phyloP scores from a whole-genome alignment of 2,888 invertebrate genomes.

The Hypena proboscidalis region DNA sequence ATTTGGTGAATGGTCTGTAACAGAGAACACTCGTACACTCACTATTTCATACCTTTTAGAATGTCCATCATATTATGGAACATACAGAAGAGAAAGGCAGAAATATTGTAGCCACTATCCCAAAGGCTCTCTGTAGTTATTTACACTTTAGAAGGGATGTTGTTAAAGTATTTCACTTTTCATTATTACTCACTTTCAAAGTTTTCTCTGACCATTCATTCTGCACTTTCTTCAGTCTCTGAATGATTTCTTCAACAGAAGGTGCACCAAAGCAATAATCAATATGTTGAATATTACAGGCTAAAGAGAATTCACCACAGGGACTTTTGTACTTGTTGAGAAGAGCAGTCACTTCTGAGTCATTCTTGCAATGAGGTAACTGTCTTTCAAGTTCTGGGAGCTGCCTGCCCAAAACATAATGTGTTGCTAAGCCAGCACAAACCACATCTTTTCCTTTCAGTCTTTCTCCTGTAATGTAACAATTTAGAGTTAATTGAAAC shows the following conservation, averaged over 20 bases:
- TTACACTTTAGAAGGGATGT: no score
- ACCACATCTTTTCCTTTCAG: conserved; percentile 91
- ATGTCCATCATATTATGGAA: no score
- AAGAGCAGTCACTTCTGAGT: conserved; percentile 80
- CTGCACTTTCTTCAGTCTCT: conserved; percentile 89
- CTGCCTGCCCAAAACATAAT: conserved; percentile 89
- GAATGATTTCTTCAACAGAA: conserved; percentile 92
- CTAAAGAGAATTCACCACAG: conserved; percentile 88
- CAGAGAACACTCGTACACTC: neutral
- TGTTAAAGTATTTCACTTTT: no score
- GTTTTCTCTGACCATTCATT: conserved; percentile 93
- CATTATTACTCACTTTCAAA: conserved; percentile 79
- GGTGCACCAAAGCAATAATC: conserved; percentile 91
- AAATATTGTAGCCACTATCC: no score
- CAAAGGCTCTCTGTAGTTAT: no score
- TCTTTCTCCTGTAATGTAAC: conserved; percentile 73
- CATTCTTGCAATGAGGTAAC: conserved; percentile 78
- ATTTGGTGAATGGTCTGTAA: conserved; percentile 87
- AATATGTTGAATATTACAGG: conserved; percentile 89
- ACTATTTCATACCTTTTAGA: no score
- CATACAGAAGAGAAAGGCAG: no score
- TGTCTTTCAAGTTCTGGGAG: conserved; percentile 88
- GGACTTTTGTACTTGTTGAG: conserved; percentile 87
- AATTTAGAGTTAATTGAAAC: no score
- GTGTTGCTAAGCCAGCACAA: conserved; percentile 96